Percentiles rank a stretch among this genome's conserved stretches.
Conservation (phyloP, 2,797 vertebrate genomes). For the Parauchenoglanis punctatus region DNA sequence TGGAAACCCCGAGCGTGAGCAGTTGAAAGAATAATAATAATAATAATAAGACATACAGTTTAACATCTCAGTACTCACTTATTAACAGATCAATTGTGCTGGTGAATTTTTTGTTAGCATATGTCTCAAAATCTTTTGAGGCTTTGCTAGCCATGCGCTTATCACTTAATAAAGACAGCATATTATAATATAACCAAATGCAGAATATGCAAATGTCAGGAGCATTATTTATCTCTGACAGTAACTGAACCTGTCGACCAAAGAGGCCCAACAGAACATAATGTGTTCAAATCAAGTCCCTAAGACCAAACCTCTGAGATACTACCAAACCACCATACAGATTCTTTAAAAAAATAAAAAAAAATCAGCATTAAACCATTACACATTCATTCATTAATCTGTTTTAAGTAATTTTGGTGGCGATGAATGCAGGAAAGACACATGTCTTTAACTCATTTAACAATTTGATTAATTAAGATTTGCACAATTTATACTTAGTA, state of each 20-base stretch:
- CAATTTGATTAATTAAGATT: neutral
- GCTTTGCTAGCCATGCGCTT: neutral
- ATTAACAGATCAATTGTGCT: neutral
- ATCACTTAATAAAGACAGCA: neutral
- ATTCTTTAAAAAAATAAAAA: neutral
- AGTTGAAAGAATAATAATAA: too few species aligned
- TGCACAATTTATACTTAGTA: neutral
- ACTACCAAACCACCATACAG: neutral
- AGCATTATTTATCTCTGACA: too few species aligned
- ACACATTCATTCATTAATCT: neutral
- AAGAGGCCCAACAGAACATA: neutral
- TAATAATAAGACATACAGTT: constrained; percentile 18
- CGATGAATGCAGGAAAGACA: neutral
- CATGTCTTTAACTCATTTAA: neutral
- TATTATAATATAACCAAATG: neutral
- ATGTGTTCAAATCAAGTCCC: neutral
- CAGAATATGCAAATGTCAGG: neutral
- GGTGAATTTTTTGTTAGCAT: neutral
- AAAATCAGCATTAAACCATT: neutral
- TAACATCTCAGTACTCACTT: neutral
- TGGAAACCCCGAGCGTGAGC: too few species aligned
- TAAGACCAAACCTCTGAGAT: neutral
- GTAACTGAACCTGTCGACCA: neutral
- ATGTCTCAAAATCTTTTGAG: neutral
- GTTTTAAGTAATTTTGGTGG: neutral